Percentiles rank a stretch among this genome's conserved stretches.
Conservation (phyloP, 2,797 vertebrate species). For the Argentina silus region DNA sequence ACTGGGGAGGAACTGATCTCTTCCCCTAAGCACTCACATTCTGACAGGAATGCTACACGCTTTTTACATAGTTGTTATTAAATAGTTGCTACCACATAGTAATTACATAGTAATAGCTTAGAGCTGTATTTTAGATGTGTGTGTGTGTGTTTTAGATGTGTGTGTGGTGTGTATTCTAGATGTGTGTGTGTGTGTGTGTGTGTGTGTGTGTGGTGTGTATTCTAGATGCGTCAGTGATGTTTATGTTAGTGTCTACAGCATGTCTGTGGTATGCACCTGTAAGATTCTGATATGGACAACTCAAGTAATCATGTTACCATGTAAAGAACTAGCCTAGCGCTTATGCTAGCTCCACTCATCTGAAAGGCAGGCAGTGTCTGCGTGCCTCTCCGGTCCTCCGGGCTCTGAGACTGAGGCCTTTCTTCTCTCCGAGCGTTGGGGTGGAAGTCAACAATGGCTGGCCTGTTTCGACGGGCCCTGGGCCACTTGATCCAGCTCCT, state of each 20-base stretch:
- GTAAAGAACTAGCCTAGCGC: slow-evolving; percentile 39
- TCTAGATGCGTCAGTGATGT: no score
- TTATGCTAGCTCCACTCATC: slow-evolving; percentile 50
- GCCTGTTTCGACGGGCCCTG: slow-evolving; percentile 65
- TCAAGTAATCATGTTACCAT: slow-evolving; percentile 43
- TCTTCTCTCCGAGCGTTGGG: slow-evolving; percentile 63
- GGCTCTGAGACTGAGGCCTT: slow-evolving; percentile 64
- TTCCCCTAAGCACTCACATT: not conserved
- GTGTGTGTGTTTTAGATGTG: no score
- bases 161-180: no score
- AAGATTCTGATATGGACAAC: not conserved
- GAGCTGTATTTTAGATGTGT: no score
- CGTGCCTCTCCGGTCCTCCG: slow-evolving; percentile 40
- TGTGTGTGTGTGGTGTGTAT: no score
- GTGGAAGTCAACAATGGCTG: slow-evolving; percentile 67
- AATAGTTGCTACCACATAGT: no score
- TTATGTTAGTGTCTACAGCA: no score
- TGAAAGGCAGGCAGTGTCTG: slow-evolving; percentile 67
- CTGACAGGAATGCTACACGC: no score
- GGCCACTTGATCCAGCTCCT: slow-evolving; percentile 70
- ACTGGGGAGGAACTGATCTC: not conserved
- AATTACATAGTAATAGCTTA: no score
- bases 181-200: no score
- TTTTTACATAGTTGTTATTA: no score
- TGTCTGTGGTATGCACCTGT: no score